Conservation (phyloP, 2,113 vertebrate species). For the Chlorodrepanis virens region DNA sequence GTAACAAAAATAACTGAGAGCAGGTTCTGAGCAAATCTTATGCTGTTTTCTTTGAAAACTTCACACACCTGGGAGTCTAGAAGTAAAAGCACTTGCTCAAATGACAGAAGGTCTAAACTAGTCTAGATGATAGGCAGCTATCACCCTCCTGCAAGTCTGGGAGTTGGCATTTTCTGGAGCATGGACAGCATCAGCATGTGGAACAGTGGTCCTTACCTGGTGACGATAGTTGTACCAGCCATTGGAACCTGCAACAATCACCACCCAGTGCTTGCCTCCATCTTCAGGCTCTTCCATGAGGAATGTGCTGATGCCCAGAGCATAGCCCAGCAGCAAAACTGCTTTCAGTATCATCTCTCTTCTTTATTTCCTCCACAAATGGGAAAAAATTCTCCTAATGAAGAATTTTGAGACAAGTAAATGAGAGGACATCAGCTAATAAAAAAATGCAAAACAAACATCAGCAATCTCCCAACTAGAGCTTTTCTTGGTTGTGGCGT, state of each 20-base stretch:
- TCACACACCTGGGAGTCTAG: neutral
- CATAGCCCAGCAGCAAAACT: constrained; percentile 67
- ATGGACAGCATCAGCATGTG: neutral
- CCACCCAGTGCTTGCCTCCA: constrained; percentile 91
- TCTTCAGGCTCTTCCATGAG: constrained; percentile 69
- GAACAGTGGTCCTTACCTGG: constrained; percentile 77
- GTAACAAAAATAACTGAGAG: neutral
- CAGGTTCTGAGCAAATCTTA: neutral
- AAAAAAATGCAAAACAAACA: neutral
- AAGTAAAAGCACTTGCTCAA: neutral
- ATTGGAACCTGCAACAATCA: constrained; percentile 92
- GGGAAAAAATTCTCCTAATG: neutral
- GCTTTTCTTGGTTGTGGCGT: neutral
- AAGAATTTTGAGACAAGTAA: constrained; percentile 8
- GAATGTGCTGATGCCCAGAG: constrained; percentile 45
- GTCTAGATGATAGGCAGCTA: neutral
- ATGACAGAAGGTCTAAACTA: neutral
- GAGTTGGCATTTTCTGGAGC: neutral
- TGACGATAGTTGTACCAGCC: constrained; percentile 97
- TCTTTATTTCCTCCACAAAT: neutral
- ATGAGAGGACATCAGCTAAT: neutral
- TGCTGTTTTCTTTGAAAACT: neutral
- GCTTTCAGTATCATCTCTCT: constrained; percentile 66
- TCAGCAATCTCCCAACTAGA: neutral
- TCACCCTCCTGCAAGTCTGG: neutral